Conservation (phyloP, 2,113 vertebrate species). For the Piprites chloris region DNA sequence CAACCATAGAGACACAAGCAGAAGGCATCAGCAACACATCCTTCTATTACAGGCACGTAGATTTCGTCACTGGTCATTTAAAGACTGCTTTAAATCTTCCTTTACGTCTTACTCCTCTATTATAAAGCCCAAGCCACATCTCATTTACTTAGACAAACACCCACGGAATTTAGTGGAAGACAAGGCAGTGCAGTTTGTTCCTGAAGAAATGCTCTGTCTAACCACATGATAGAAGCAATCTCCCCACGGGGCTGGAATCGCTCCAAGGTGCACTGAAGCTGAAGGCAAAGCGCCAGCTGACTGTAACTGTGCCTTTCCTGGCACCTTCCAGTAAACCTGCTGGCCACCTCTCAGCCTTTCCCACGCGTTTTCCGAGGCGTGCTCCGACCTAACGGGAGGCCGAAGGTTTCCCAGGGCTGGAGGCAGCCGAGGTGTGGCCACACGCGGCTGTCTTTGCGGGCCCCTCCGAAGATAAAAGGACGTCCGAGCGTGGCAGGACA, state of each 20-base stretch:
- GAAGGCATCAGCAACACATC: background rate
- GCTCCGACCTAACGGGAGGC: background rate
- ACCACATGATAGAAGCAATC: background rate
- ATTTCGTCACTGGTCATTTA: background rate
- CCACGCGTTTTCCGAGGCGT: background rate
- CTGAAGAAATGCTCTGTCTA: background rate
- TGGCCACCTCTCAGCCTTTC: background rate
- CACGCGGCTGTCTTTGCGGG: background rate
- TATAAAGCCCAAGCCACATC: background rate
- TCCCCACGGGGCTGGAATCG: background rate
- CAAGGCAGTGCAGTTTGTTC: background rate
- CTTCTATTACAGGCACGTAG: background rate
- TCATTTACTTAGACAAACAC: background rate
- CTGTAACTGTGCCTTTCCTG: accelerated
- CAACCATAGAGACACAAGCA: background rate
- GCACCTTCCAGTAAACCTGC: background rate
- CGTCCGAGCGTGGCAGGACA: background rate
- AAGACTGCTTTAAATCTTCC: background rate
- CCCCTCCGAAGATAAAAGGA: background rate
- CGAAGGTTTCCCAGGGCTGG: background rate
- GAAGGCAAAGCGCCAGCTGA: background rate
- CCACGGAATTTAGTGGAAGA: background rate
- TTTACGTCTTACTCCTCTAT: background rate
- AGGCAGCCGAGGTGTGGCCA: background rate
- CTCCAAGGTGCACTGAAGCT: background rate